Percentiles rank a stretch among this genome's conserved stretches.
Conservation (phyloP, 2,113 vertebrate species). For the Pituophis catenifer region DNA sequence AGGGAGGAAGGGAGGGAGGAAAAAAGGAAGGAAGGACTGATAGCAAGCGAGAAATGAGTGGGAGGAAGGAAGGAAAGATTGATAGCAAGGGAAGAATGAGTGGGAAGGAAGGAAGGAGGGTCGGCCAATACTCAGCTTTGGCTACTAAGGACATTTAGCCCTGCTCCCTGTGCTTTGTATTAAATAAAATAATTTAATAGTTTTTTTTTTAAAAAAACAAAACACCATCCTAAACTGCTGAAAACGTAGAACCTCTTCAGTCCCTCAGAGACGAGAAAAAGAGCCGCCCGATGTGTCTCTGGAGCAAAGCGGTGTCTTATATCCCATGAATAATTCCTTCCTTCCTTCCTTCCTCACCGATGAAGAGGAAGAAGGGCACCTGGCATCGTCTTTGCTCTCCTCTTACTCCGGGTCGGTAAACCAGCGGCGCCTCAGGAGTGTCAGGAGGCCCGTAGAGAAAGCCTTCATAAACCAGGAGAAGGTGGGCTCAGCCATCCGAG, state of each 20-base stretch:
- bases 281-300: neutral
- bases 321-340: neutral
- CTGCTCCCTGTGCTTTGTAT: too few species aligned
- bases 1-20: too few species aligned
- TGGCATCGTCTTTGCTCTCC: neutral
- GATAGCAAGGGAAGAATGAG: too few species aligned
- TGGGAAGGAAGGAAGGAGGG: neutral
- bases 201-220: neutral
- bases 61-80: too few species aligned
- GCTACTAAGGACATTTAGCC: too few species aligned
- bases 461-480: neutral
- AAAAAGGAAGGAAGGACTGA: too few species aligned
- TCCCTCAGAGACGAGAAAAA: neutral
- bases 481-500: neutral
- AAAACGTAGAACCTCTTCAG: neutral
- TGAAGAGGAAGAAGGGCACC: constrained; percentile 16
- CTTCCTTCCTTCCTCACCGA: constrained; percentile 5
- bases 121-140: neutral
- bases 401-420: neutral
- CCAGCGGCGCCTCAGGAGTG: neutral
- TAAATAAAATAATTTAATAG: neutral
- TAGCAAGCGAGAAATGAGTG: too few species aligned
- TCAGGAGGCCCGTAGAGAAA: neutral
- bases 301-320: constrained; percentile 17
- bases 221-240: neutral